These are phyloP conservation scores for Pachyramphus minor DNA, from an alignment of 2,113 vertebrate species.

Conservation along the genomic window DNA sequence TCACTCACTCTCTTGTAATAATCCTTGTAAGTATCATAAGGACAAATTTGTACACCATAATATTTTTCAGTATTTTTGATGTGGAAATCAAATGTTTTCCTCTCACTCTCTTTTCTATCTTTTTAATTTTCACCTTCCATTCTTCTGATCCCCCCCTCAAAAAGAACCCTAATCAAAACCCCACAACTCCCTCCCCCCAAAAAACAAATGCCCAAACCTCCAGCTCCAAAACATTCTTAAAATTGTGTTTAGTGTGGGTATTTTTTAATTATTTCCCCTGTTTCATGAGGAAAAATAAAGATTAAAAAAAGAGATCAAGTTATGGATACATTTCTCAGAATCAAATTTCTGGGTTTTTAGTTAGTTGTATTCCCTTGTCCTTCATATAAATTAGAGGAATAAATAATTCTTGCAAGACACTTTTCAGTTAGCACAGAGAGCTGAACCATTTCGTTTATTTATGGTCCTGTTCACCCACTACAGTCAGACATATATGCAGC, in stretches of 20 bases:
- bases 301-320: background rate
- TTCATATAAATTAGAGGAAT: background rate
- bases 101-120: accelerated
- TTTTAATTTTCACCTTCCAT: accelerated
- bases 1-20: background rate
- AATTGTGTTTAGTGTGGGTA: background rate
- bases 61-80: background rate
- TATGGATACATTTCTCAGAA: background rate
- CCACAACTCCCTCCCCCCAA: accelerated
- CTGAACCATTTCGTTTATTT: background rate
- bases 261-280: background rate
- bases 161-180: background rate
- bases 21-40: background rate
- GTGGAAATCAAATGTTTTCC: background rate
- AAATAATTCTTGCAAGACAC: background rate
- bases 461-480: background rate
- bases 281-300: background rate
- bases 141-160: background rate
- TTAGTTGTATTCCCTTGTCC: background rate
- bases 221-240: background rate
- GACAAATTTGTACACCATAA: background rate
- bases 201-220: background rate
- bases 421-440: background rate
- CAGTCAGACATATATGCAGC: background rate
- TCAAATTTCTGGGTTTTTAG: background rate